A percentile compares a stretch with the other conserved stretches of the same genome.
Evolutionary conservation across 2,113 vertebrate species (phyloP).

Genomic region (Desmodus rotundus): DNA sequence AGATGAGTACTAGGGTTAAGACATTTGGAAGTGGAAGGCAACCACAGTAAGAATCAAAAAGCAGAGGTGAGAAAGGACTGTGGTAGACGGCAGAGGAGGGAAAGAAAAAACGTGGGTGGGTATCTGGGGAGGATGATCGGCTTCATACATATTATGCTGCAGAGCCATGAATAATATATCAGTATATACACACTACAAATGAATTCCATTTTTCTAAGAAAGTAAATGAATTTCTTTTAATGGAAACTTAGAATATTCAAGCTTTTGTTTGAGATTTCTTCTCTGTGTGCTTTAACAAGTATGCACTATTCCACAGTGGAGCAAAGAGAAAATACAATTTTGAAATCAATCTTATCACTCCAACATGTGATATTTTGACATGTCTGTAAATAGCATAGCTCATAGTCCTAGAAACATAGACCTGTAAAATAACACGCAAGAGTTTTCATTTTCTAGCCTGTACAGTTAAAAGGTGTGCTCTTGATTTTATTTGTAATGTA

Average conservation of each 20-base stretch:
- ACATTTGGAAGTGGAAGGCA: not conserved
- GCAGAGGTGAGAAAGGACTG: not conserved
- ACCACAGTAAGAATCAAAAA: not conserved
- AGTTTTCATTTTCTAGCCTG: not conserved
- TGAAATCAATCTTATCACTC: not conserved
- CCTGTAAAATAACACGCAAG: not conserved
- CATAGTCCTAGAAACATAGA: not conserved
- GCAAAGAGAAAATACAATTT: not conserved
- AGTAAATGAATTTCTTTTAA: not conserved
- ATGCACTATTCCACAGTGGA: not conserved
- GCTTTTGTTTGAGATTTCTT: not conserved
- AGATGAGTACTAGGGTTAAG: not conserved
- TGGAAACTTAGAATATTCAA: not conserved
- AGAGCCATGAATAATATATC: not conserved
- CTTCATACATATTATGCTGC: not conserved
- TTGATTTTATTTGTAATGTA: not conserved
- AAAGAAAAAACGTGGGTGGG: not conserved
- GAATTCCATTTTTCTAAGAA: not conserved
- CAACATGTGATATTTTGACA: not conserved
- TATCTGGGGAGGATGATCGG: not conserved
- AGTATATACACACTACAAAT: not conserved
- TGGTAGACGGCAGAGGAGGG: rapidly evolving
- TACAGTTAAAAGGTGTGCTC: not conserved
- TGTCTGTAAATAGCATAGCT: not conserved
- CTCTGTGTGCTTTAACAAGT: not conserved